Percentiles rank a stretch among this genome's conserved stretches.
phyloP scores from a whole-genome alignment of 2,113 vertebrate genomes.

The Columbina picui region DNA sequence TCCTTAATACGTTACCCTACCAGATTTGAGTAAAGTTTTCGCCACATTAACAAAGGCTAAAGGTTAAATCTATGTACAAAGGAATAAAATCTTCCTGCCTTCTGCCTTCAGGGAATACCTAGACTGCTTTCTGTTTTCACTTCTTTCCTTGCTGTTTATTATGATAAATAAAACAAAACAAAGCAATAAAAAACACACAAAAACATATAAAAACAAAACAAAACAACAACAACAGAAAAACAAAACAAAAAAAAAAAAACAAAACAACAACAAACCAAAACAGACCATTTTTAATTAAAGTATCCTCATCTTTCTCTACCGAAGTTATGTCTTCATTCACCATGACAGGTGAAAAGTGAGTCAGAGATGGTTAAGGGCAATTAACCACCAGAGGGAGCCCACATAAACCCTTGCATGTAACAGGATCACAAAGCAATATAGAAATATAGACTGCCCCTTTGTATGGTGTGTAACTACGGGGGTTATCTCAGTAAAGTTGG shows the following conservation, averaged over 20 bases:
- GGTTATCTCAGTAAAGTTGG: neutral
- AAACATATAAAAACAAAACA: too few species aligned
- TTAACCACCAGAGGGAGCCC: constrained; percentile 19
- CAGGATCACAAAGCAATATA: fast-evolving
- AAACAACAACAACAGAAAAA: neutral
- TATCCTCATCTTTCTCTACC: neutral
- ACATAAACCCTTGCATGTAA: neutral
- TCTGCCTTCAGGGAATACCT: neutral
- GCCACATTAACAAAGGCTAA: neutral
- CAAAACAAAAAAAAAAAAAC: neutral
- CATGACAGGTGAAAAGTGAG: fast-evolving
- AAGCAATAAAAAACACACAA: neutral
- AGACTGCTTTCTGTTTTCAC: neutral
- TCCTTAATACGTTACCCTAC: neutral
- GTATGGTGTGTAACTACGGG: fast-evolving
- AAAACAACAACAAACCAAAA: fast-evolving
- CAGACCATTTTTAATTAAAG: neutral
- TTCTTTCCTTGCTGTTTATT: neutral
- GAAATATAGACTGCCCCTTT: fast-evolving
- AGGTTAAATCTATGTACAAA: neutral
- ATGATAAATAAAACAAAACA: neutral
- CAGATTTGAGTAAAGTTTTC: neutral
- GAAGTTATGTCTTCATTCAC: neutral
- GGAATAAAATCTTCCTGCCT: neutral
- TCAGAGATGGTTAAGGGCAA: neutral